Evolutionary conservation across 2,113 vertebrate genomes (phyloP).

Genomic region (Climacteris rufus): DNA sequence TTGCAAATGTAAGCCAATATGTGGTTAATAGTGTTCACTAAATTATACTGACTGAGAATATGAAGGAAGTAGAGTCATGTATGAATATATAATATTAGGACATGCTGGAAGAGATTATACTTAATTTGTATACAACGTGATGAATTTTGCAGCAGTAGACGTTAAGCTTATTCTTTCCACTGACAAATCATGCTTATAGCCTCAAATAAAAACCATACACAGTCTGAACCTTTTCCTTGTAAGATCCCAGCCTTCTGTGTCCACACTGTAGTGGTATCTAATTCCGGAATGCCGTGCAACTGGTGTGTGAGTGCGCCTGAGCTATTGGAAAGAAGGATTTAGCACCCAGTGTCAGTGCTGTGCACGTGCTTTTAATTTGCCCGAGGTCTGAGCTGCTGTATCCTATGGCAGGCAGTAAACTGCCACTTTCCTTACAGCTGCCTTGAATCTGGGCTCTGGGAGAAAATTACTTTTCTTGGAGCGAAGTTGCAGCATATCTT

Average conservation of each 20-base stretch:
- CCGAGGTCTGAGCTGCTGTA: background rate
- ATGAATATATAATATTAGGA: background rate
- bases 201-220: background rate
- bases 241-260: background rate
- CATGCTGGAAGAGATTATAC: background rate
- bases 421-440: background rate
- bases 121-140: background rate
- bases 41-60: slow-evolving; percentile 17
- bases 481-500: background rate
- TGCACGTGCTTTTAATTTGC: background rate
- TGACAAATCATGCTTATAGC: background rate
- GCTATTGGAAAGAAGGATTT: background rate
- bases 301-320: background rate
- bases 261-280: rapidly evolving
- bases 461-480: background rate
- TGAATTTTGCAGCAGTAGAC: background rate
- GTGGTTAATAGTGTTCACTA: background rate
- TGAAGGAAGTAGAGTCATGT: background rate
- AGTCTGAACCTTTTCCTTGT: background rate
- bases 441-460: background rate
- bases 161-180: background rate
- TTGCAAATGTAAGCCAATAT: background rate
- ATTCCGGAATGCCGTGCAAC: background rate
- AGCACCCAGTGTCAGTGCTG: background rate
- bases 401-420: background rate